Percentiles rank a stretch among this genome's conserved stretches.
phyloP scores from a whole-genome alignment of 1,140 invertebrate species.

The Neuroterus valhalla region DNA sequence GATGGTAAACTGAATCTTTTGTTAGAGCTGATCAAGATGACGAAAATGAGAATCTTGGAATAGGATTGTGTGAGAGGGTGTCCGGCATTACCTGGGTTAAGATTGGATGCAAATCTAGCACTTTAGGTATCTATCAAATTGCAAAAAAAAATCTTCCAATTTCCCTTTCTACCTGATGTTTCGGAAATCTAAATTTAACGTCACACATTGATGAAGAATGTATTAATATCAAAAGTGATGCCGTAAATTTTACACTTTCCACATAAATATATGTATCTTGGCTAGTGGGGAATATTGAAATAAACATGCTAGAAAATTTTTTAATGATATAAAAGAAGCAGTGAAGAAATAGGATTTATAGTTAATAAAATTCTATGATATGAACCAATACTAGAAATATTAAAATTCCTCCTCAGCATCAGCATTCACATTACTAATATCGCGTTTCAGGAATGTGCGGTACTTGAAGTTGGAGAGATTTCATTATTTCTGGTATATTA shows the following conservation, averaged over 20 bases:
- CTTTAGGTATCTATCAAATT: no score
- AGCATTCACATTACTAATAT: slow-evolving; percentile 1
- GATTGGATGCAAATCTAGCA: no score
- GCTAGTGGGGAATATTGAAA: not conserved
- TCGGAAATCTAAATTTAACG: not conserved
- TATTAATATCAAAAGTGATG: not conserved
- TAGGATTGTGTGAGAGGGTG: no score
- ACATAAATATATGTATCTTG: not conserved
- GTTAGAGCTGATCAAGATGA: no score
- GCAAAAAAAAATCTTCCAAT: no score
- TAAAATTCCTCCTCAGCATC: not conserved
- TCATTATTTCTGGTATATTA: not conserved
- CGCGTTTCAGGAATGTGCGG: not conserved
- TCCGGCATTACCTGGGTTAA: no score
- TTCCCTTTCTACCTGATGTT: not conserved
- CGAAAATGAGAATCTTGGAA: no score
- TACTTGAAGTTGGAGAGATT: not conserved
- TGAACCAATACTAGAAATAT: not conserved
- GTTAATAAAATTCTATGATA: not conserved
- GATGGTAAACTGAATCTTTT: no score
- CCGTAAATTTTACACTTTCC: not conserved
- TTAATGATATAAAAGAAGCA: not conserved
- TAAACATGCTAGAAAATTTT: not conserved
- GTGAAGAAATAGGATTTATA: slow-evolving; percentile 6
- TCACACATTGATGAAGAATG: not conserved